Base-by-base conservation (phyloP, 2,113 vertebrate species). In the Tenebrosternarchus preto region DNA sequence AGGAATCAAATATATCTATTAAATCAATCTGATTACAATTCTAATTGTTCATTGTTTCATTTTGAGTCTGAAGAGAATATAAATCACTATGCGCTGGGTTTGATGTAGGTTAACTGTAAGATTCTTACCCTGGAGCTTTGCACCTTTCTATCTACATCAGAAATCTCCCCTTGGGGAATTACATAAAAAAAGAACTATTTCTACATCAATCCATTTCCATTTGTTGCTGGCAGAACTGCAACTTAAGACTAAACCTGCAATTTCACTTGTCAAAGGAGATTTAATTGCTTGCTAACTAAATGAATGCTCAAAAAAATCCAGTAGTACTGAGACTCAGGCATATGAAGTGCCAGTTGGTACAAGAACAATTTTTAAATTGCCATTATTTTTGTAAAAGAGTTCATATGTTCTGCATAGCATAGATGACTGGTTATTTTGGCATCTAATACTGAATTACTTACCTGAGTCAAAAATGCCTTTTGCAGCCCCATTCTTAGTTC, bases 201-300 rank as follows among this genome's bases (percentile, higher is more conserved):
- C 56, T 43, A 16, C 73, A 61, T 43, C 7, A 5, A 56, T 57
- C 46, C 66, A 77, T 82, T 60, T 50, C 72, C 64, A 39, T 81
- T 81, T 81, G 50, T 75, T 56, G 60, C 76, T 59, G 63, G 57
- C 57, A 69, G 36, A 55, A 20, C 39, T 76, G 39, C 67, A 63
- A 66, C 74, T 64, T 77, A 15, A 50, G 31, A 64, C 46, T 55
- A 70, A 61, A 69, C 25, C 73, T 56, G 36, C 57, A 31, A n/a
- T 77, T 68, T 78, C 68, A 78, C 31, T 73, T 82, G 31, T 27
- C 22, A 53, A 27, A 12, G 71, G 50, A 43, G 24, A 46, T 73
- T 27, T 68, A 20, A 31, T n/a, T 36, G 55, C n/a, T 36, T 53
- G 70, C 24, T 75, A 75, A 69, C 36, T 46, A 57, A 74, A 78